These are phyloP conservation scores for Madoqua kirkii DNA, from an alignment of 2,113 vertebrate genomes.

Conservation along the genomic window DNA sequence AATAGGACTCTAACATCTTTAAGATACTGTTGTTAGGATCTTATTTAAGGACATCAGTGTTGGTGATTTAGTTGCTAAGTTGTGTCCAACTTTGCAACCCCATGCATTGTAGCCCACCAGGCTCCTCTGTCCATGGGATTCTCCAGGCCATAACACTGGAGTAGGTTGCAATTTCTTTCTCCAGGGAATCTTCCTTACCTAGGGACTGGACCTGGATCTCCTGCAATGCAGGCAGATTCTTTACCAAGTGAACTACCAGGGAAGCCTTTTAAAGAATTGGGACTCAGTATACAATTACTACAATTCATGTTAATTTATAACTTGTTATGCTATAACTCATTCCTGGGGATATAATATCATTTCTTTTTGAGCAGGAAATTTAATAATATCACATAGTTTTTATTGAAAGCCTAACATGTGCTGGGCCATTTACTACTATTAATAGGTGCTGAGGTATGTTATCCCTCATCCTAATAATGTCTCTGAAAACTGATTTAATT, in stretches of 20 bases:
- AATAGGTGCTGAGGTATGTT: neutral
- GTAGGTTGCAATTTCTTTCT: neutral
- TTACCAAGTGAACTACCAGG: neutral
- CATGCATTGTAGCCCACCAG: neutral
- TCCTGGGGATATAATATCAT: neutral
- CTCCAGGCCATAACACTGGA: neutral
- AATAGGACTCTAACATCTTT: neutral
- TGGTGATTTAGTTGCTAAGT: neutral
- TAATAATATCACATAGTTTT: neutral
- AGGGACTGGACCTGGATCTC: neutral
- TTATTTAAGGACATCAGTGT: neutral
- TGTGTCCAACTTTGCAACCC: neutral
- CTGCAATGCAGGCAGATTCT: neutral
- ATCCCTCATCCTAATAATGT: neutral
- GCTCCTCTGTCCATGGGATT: neutral
- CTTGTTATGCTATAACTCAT: neutral
- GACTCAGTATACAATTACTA: neutral
- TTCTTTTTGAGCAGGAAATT: neutral
- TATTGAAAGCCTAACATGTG: neutral
- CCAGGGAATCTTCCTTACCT: neutral
- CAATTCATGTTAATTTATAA: neutral
- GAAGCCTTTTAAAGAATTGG: neutral
- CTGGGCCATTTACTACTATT: neutral
- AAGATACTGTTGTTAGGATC: neutral
- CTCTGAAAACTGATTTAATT: neutral